A percentile compares a stretch with the other conserved stretches of the same genome.
Conservation (phyloP, 1,140 invertebrate species). For the Chelonus insularis region DNA sequence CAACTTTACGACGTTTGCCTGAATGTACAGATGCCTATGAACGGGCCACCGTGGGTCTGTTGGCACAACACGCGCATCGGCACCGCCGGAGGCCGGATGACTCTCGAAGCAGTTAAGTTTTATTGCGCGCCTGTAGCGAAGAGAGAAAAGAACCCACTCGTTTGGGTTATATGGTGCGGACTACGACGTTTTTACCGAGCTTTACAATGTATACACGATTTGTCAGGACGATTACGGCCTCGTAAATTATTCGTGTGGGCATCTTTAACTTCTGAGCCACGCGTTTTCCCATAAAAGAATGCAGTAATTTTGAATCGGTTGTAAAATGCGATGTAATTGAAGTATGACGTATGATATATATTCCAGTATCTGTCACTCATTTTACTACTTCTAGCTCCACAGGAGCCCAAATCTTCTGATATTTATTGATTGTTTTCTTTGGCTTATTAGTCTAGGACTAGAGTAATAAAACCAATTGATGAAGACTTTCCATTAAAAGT, state of each 20-base stretch:
- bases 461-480: no score
- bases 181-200: constrained; percentile 48
- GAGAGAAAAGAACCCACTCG: neutral
- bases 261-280: constrained; percentile 24
- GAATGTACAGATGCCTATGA: constrained; percentile 4
- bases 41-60: constrained; percentile 25
- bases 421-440: no score
- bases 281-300: constrained; percentile 11
- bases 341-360: no score
- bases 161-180: neutral
- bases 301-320: neutral
- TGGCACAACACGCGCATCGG: constrained; percentile 28
- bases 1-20: constrained; percentile 24
- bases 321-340: no score
- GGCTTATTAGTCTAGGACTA: no score
- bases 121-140: constrained; percentile 41
- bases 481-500: no score
- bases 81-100: constrained; percentile 24
- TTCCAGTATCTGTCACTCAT: no score
- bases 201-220: constrained; percentile 54
- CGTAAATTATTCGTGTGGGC: constrained; percentile 47
- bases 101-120: constrained; percentile 47
- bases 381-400: no score
- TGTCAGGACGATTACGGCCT: constrained; percentile 50
- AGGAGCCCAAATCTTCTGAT: no score